Evolutionary conservation across 92 coral and sea anemone genomes (phyloP).

Genomic region (Blastomussa wellsi): DNA sequence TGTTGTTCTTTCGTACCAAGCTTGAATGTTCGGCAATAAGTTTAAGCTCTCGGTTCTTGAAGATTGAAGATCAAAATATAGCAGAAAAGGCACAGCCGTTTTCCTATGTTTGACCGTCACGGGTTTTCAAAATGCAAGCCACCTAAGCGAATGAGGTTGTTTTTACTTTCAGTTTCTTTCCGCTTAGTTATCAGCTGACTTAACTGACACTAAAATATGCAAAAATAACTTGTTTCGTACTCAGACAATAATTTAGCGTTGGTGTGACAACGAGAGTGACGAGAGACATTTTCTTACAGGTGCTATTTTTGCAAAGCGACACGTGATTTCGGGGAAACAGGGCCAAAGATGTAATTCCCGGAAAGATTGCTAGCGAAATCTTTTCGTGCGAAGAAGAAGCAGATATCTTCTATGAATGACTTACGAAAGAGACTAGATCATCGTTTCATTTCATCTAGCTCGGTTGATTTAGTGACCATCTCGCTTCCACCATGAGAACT

Average conservation of each 20-base stretch:
- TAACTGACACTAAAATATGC: constrained; percentile 9
- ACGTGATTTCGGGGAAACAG: constrained; percentile 35
- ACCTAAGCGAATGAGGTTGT: not conserved
- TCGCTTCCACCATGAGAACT: constrained; percentile 7
- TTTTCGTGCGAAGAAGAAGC: not conserved
- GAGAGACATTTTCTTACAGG: no score
- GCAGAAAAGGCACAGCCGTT: not conserved
- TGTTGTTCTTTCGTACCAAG: not conserved
- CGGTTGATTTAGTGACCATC: not conserved
- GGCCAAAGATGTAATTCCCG: not conserved
- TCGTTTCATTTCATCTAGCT: not conserved
- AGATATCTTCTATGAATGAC: not conserved
- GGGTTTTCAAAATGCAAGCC: not conserved
- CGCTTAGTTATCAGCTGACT: not conserved
- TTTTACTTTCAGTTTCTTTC: not conserved
- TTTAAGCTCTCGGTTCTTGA: not conserved
- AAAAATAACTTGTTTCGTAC: not conserved
- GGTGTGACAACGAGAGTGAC: not conserved
- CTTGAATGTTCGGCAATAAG: not conserved
- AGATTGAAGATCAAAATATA: not conserved
- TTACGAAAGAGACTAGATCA: not conserved
- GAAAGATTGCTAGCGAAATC: not conserved
- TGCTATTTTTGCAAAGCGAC: not conserved
- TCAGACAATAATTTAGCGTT: no score
- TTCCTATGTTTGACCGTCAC: no score